phyloP scores from a whole-genome alignment of 2,888 invertebrate species.

The Ophion slaviceki region DNA sequence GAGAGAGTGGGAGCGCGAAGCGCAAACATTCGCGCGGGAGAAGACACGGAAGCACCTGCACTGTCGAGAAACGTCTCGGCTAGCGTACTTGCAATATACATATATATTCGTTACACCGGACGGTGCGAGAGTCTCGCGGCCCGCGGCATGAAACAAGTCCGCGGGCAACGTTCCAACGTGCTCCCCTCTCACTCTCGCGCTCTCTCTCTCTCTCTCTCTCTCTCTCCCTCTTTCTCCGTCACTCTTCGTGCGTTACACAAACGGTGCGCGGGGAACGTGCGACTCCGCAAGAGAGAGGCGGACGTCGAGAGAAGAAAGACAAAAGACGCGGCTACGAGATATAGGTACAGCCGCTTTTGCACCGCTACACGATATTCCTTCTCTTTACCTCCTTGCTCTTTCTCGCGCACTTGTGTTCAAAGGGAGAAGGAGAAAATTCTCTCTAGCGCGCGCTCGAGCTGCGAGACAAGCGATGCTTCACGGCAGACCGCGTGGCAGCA shows the following conservation, averaged over 20 bases:
- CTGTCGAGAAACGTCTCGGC: slow-evolving; percentile 63
- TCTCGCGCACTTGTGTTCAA: slow-evolving; percentile 27
- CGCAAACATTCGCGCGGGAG: slow-evolving; percentile 28
- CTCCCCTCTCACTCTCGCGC: slow-evolving; percentile 15
- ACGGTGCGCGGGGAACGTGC: slow-evolving; percentile 29
- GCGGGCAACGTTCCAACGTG: slow-evolving; percentile 69
- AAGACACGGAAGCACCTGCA: slow-evolving; percentile 78
- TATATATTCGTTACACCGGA: slow-evolving; percentile 26
- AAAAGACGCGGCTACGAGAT: slow-evolving; percentile 58
- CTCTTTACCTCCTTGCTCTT: slow-evolving; percentile 26
- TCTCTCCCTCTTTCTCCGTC: slow-evolving; percentile 17
- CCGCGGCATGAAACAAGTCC: slow-evolving; percentile 67
- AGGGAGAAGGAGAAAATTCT: slow-evolving; percentile 37
- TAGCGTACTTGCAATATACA: neutral
- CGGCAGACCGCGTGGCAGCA: slow-evolving; percentile 83
- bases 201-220: slow-evolving; percentile 19
- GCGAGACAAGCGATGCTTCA: slow-evolving; percentile 71
- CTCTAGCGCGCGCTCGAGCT: slow-evolving; percentile 43
- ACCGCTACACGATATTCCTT: slow-evolving; percentile 18
- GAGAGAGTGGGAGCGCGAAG: neutral
- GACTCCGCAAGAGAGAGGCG: slow-evolving; percentile 18
- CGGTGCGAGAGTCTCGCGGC: slow-evolving; percentile 53
- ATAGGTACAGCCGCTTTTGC: slow-evolving; percentile 32
- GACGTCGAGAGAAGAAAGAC: slow-evolving; percentile 15
- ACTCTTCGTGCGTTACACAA: slow-evolving; percentile 41